Percentiles rank a stretch among this genome's conserved stretches.
phyloP scores from a whole-genome alignment of 1,140 invertebrate genomes.

The Trichonephila inaurata region DNA sequence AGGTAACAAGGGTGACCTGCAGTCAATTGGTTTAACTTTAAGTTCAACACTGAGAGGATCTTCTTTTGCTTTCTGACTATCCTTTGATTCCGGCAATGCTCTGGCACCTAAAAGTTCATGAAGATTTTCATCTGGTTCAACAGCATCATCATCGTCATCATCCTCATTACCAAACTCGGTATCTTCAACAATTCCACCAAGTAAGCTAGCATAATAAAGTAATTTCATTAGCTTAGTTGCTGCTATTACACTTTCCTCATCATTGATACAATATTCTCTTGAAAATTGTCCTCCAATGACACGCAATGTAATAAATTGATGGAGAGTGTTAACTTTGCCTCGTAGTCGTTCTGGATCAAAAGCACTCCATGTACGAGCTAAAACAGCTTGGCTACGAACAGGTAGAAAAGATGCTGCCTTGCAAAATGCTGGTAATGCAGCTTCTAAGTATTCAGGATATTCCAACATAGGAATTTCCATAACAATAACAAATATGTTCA shows the following conservation, averaged over 20 bases:
- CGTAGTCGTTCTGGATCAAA: constrained; percentile 87
- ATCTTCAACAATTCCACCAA: constrained; percentile 85
- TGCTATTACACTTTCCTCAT: constrained; percentile 89
- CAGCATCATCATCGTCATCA: constrained; percentile 77
- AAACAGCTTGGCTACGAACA: constrained; percentile 88
- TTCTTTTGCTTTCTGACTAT: constrained; percentile 78
- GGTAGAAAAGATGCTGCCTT: constrained; percentile 88
- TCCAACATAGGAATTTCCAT: constrained; percentile 93
- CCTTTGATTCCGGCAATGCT: constrained; percentile 78
- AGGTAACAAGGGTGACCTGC: constrained; percentile 89
- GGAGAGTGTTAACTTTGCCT: constrained; percentile 88
- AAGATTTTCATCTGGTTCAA: constrained; percentile 78
- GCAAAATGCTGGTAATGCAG: constrained; percentile 90
- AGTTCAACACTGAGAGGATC: constrained; percentile 83
- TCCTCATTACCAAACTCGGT: constrained; percentile 69
- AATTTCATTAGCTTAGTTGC: constrained; percentile 85
- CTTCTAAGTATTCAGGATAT: constrained; percentile 90
- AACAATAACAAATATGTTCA: constrained; percentile 92
- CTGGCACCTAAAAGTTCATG: constrained; percentile 80
- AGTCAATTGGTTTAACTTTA: constrained; percentile 88
- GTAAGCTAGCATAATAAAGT: constrained; percentile 93
- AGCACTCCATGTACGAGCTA: constrained; percentile 89
- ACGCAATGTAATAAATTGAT: constrained; percentile 91
- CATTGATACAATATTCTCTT: constrained; percentile 89
- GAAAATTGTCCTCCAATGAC: constrained; percentile 89